Conservation (phyloP, 1,140 invertebrate species). For the Aphelinus atriplicis region DNA sequence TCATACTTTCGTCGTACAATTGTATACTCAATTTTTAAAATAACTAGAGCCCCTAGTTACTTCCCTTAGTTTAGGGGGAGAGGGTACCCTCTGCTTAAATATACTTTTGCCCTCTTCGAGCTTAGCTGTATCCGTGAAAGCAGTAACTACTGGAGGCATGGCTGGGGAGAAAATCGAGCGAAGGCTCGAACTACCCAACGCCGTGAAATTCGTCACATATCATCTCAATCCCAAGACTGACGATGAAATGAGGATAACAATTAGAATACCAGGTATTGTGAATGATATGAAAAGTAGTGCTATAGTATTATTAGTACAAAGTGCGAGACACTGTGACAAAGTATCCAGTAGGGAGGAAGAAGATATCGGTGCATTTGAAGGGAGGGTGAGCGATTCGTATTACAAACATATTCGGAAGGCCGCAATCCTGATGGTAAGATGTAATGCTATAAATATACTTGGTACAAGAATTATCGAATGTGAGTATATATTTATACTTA, state of each 20-base stretch:
- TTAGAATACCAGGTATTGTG: conserved; percentile 44
- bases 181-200: conserved; percentile 3
- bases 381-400: background rate
- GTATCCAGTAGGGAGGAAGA: background rate
- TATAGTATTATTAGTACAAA: conserved; percentile 42
- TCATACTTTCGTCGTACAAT: too few species aligned
- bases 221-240: background rate
- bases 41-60: too few species aligned
- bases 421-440: conserved; percentile 38
- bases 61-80: too few species aligned
- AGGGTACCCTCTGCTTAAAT: too few species aligned
- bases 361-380: background rate
- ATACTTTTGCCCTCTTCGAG: conserved; percentile 39
- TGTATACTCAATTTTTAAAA: too few species aligned
- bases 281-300: conserved; percentile 41
- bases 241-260: conserved; percentile 36
- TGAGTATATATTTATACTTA: background rate
- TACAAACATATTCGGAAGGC: conserved; percentile 45
- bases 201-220: conserved; percentile 28
- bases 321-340: conserved; percentile 39
- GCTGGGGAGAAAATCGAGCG: background rate
- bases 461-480: too few species aligned
- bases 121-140: conserved; percentile 40
- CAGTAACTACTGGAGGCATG: conserved; percentile 27
- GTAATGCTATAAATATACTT: too few species aligned